Base-by-base conservation (phyloP, 2,113 vertebrate genomes). In the Anhinga rufa region DNA sequence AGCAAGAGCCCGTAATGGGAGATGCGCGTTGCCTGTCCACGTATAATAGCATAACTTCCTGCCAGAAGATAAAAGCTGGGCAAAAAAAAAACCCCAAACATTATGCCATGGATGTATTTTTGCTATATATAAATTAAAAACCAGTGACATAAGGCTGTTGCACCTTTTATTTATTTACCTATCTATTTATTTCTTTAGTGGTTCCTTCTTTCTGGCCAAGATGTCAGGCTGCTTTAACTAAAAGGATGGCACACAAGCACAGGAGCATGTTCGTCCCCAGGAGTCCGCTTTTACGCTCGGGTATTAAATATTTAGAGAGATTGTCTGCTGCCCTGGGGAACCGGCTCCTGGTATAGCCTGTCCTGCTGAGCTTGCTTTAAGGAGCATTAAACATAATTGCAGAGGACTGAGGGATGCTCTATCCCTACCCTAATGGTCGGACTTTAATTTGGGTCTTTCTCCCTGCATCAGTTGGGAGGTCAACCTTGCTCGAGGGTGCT, bases 351-450 rank as follows among this genome's bases (percentile, higher is more conserved):
- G n/a, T 57, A 3, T 36, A 60, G 44, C 69, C 77, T 8, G 1
- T 72, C 74, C 72, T 80, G 62, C 95, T 92, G 92, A 90, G 84
- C 64, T 88, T 62, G 70, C 60, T 92, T 85, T 61, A 65, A 90
- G 76, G 68, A 83, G 36, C 71, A n/a, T 69, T 81, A 65, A 40
- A 32, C 34, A 49, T 49, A 70, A 87, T 85, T 92, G 52, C 62
- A 29, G 26, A 92, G 71, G 61, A 10, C 52, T 58, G 38, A 68
- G 42, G 74, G 75, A 36, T 76, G 65, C 38, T 95, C 57, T 54
- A 13, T 44, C 52, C 42, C 13, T 62, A 2, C 71, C 38, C 58
- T 83, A 46, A 71, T 11, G 78, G 13, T n/a, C 3, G 4, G 28
- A n/a, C 42, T 90, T 92, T 60, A 34, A 84, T 82, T 70, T 87